Conservation (phyloP, 2,888 invertebrate species). For the Luffia ferchaultella region DNA sequence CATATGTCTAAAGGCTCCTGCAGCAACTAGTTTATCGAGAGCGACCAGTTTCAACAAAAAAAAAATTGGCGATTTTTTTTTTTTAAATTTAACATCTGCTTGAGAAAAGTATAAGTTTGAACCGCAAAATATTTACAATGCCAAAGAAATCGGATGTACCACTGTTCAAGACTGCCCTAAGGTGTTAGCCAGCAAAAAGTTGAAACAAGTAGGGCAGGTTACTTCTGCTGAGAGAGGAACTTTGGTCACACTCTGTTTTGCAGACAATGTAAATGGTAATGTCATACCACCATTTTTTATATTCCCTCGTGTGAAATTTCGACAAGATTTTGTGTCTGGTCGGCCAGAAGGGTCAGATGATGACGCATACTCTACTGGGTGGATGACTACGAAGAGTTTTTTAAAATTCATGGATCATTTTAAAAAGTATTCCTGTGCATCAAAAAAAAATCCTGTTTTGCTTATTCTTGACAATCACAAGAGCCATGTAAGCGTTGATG, state of each 20-base stretch:
- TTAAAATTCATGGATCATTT: conserved; percentile 21
- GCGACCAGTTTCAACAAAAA: not conserved
- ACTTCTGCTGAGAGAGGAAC: conserved; percentile 17
- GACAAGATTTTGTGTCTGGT: conserved; percentile 17
- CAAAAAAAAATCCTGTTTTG: conserved; percentile 17
- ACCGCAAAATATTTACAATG: not conserved
- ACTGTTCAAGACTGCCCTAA: conserved; percentile 11
- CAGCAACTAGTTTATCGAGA: not conserved
- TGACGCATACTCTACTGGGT: conserved; percentile 18
- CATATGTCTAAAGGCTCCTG: not conserved
- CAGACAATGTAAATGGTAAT: conserved; percentile 20
- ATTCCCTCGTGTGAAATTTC: conserved; percentile 18
- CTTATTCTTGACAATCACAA: conserved; percentile 20
- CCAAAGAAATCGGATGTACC: not conserved
- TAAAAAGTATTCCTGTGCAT: conserved; percentile 14
- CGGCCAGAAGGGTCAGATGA: conserved; percentile 17
- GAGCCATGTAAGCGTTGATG: conserved; percentile 14
- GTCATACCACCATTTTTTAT: conserved; percentile 25
- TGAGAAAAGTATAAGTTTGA: not conserved
- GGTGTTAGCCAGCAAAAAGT: conserved; percentile 18
- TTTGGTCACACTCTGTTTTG: conserved; percentile 18
- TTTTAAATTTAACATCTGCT: not conserved
- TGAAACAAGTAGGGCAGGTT: conserved; percentile 19
- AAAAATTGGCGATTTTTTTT: not conserved
- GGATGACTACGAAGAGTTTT: conserved; percentile 20